Conservation (phyloP, 2,888 invertebrate genomes). For the Epirrhoe tristata region DNA sequence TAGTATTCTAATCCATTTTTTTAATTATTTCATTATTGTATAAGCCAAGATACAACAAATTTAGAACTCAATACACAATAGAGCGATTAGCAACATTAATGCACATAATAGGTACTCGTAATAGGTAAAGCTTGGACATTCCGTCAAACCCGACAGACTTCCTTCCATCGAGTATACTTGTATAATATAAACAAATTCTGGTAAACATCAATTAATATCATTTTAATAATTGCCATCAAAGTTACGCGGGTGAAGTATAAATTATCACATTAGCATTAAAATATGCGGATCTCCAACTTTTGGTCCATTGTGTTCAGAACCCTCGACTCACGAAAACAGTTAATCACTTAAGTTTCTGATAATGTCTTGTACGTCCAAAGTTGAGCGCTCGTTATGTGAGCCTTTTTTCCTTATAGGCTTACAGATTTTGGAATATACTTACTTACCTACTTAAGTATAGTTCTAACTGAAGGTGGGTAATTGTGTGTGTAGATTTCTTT, state of each 20-base stretch:
- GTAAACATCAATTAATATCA: not conserved
- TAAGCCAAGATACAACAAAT: too few species aligned
- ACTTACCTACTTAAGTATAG: not conserved
- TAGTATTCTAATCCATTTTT: too few species aligned
- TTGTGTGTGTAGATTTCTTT: too few species aligned
- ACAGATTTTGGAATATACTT: slow-evolving; percentile 21
- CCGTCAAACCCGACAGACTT: too few species aligned
- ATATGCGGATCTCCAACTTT: slow-evolving; percentile 70
- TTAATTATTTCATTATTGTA: too few species aligned
- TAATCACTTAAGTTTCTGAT: slow-evolving; percentile 78
- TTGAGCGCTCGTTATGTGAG: slow-evolving; percentile 40
- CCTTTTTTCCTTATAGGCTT: slow-evolving; percentile 37
- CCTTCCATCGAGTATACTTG: not conserved
- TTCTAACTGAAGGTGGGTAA: too few species aligned
- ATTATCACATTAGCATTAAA: slow-evolving; percentile 64
- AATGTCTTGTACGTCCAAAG: slow-evolving; percentile 58
- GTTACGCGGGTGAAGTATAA: slow-evolving; percentile 49
- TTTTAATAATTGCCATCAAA: slow-evolving; percentile 41
- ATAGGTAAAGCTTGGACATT: too few species aligned
- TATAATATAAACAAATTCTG: not conserved
- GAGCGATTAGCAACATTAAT: too few species aligned
- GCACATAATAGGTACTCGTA: too few species aligned
- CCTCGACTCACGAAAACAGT: slow-evolving; percentile 61
- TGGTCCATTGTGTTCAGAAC: slow-evolving; percentile 57
- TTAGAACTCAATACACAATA: too few species aligned